Conservation (phyloP, 2,113 vertebrate genomes). For the Bufo gargarizans region DNA sequence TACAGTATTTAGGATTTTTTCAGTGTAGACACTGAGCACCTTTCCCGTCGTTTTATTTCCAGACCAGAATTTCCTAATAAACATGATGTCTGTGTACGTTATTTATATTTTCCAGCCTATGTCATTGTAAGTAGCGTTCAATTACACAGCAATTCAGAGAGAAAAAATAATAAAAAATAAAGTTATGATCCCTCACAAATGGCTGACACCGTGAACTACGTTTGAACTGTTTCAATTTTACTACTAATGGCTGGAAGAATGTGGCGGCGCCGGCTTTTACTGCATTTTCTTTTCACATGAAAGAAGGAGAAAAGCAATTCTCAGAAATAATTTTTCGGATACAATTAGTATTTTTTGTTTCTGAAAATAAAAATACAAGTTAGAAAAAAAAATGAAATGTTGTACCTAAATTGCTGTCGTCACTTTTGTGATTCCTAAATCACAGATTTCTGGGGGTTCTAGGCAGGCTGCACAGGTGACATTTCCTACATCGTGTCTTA, state of each 20-base stretch:
- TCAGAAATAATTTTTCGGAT: constrained; percentile 1
- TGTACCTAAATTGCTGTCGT: not conserved
- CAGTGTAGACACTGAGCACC: not conserved
- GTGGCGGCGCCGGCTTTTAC: constrained; percentile 23
- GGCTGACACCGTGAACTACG: constrained; percentile 43
- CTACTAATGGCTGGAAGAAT: constrained; percentile 35
- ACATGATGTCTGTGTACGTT: not conserved
- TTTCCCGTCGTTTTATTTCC: not conserved
- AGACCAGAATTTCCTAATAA: not conserved
- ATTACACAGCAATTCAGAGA: constrained; percentile 35
- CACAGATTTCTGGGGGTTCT: not conserved
- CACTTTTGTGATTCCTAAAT: not conserved
- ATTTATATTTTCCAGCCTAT: constrained; percentile 38
- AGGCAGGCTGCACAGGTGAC: not conserved
- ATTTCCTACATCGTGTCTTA: no score
- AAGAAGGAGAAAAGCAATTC: not conserved
- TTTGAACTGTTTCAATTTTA: constrained; percentile 45
- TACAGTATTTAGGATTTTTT: not conserved
- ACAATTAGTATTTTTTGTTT: not conserved
- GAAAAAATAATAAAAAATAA: constrained; percentile 45
- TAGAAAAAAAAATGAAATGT: not conserved
- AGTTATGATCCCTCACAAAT: constrained; percentile 45
- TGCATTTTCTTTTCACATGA: not conserved
- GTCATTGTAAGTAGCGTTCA: constrained; percentile 25
- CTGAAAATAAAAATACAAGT: not conserved